phyloP scores from a whole-genome alignment of 2,888 invertebrate genomes.

The Eristalis pertinax region DNA sequence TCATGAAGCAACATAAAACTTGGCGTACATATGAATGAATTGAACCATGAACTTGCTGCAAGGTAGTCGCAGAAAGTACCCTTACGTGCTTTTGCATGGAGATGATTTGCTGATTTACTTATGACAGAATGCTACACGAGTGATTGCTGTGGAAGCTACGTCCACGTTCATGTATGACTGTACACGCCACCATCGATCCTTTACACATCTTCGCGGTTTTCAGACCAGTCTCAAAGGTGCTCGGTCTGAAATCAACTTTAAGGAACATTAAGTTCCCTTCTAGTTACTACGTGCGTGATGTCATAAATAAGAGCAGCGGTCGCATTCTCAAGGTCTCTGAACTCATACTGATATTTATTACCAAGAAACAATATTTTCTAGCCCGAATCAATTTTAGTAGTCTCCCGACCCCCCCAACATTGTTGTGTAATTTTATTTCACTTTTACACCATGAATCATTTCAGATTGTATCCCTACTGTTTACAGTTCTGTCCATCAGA shows the following conservation, averaged over 20 bases:
- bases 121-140: too few relatives aligned
- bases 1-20: too few relatives aligned
- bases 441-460: background rate
- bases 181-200: background rate
- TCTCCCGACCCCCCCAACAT: background rate
- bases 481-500: background rate
- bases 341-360: background rate
- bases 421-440: background rate
- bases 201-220: background rate
- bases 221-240: background rate
- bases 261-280: background rate
- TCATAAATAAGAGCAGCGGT: background rate
- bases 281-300: background rate
- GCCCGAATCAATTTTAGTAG: background rate
- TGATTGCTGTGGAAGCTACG: too few relatives aligned
- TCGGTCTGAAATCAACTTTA: background rate
- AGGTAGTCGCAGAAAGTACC: too few relatives aligned
- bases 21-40: too few relatives aligned
- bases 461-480: background rate
- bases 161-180: too few relatives aligned
- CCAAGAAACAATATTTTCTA: background rate
- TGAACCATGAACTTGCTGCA: too few relatives aligned
- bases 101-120: too few relatives aligned
- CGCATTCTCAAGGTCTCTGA: background rate
- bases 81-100: too few relatives aligned